Percentiles rank a stretch among this genome's conserved stretches.
Conservation (phyloP, 1,140 invertebrate genomes). For the Eubasilissa regina region DNA sequence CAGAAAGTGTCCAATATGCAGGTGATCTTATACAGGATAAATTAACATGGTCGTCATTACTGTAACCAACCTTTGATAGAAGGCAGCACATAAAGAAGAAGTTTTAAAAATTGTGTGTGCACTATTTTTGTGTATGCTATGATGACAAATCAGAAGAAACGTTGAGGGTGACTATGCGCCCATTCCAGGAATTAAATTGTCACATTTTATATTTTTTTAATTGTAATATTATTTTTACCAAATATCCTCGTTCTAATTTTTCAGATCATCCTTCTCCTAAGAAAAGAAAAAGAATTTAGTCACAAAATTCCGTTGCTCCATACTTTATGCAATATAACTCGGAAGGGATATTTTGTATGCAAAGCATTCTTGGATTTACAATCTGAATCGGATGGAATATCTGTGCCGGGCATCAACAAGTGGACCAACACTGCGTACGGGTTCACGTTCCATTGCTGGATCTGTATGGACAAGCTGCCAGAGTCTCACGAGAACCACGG, state of each 20-base stretch:
- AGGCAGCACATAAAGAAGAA: too few species aligned
- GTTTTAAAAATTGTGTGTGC: too few species aligned
- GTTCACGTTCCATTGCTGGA: constrained; percentile 76
- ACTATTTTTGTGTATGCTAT: too few species aligned
- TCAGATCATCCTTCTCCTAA: constrained; percentile 56
- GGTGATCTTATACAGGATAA: too few species aligned
- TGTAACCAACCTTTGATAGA: too few species aligned
- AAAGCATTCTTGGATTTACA: constrained; percentile 71
- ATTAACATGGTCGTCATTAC: too few species aligned
- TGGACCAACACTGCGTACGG: constrained; percentile 75
- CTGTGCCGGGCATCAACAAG: constrained; percentile 70
- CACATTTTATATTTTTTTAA: too few species aligned
- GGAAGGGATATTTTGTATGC: constrained; percentile 62
- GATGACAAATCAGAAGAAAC: too few species aligned
- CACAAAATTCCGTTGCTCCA: constrained; percentile 56
- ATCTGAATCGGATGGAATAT: constrained; percentile 71
- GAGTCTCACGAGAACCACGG: constrained; percentile 58
- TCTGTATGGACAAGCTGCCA: constrained; percentile 70
- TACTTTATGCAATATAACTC: constrained; percentile 56
- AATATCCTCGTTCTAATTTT: constrained; percentile 17
- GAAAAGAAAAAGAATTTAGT: constrained; percentile 54
- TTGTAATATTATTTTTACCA: too few species aligned
- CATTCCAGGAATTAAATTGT: too few species aligned
- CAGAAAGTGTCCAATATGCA: too few species aligned
- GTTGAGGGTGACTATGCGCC: too few species aligned